Conservation (phyloP, 2,113 vertebrate genomes). For the Australoheros scitulus region DNA sequence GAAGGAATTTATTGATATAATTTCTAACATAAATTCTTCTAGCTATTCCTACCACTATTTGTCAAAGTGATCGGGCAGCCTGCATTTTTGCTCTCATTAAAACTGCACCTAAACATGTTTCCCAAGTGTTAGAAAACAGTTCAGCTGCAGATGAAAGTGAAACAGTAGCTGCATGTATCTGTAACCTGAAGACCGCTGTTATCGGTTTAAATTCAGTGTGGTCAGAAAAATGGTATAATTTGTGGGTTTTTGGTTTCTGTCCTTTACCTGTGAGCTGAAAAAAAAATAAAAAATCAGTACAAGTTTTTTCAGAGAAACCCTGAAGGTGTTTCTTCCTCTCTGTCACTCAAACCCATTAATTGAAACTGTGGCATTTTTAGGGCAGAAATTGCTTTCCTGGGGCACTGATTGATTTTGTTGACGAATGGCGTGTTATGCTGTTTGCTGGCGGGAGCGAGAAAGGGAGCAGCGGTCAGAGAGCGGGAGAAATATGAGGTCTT, state of each 20-base stretch:
- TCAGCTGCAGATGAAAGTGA: neutral
- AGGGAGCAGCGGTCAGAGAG: neutral
- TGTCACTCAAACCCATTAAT: conserved; percentile 23
- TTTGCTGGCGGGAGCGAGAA: conserved; percentile 13
- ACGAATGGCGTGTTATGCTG: conserved; percentile 46
- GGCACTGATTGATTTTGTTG: conserved; percentile 58
- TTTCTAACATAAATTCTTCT: too few species aligned
- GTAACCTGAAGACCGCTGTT: neutral
- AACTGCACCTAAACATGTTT: neutral
- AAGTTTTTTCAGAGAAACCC: neutral
- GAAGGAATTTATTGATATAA: too few species aligned
- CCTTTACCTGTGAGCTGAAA: conserved; percentile 8
- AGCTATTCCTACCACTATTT: neutral
- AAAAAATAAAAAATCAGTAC: neutral
- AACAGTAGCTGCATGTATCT: neutral
- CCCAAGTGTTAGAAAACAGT: neutral
- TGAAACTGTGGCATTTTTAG: conserved; percentile 40
- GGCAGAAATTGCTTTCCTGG: conserved; percentile 42
- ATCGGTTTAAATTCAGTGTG: neutral
- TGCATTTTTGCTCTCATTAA: neutral
- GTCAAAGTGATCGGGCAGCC: neutral
- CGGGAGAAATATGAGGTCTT: conserved; percentile 39
- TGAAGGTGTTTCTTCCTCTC: neutral
- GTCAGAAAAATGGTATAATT: neutral
- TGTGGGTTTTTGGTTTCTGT: conserved; percentile 12